phyloP scores from a whole-genome alignment of 1,140 invertebrate species.

The Saxidomus purpurata region DNA sequence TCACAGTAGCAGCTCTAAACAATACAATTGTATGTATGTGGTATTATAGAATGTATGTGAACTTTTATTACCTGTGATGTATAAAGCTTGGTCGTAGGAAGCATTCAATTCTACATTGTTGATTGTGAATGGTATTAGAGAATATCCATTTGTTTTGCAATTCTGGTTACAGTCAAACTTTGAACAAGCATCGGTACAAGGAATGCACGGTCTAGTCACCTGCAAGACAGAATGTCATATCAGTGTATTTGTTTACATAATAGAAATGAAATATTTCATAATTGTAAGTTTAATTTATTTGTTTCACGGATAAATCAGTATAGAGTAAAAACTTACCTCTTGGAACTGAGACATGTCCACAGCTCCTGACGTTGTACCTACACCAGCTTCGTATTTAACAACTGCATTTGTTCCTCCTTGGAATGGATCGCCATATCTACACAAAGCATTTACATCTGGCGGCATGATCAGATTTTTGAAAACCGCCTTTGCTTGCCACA shows the following conservation, averaged over 20 bases:
- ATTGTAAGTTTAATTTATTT: neutral
- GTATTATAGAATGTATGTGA: too few relatives aligned
- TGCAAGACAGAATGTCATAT: neutral
- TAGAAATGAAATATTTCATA: neutral
- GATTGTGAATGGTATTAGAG: neutral
- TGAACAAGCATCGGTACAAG: conserved; percentile 25
- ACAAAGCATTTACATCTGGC: conserved; percentile 35
- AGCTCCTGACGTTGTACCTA: conserved; percentile 10
- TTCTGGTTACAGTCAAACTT: neutral
- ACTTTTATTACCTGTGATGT: conserved; percentile 17
- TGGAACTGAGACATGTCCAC: conserved; percentile 49
- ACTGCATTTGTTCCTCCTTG: conserved; percentile 67
- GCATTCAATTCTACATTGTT: neutral
- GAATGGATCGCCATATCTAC: conserved; percentile 70
- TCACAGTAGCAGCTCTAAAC: too few relatives aligned
- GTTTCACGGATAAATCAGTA: neutral
- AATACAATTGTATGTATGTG: too few relatives aligned
- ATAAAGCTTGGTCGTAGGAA: neutral
- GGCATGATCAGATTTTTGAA: conserved; percentile 68
- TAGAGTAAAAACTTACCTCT: conserved; percentile 47
- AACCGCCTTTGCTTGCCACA: conserved; percentile 55
- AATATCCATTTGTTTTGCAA: neutral
- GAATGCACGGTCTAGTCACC: conserved; percentile 16
- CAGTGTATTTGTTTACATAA: neutral
- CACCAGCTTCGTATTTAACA: conserved; percentile 69